These are phyloP conservation scores for Oscheius onirici DNA, from an alignment of 2,888 invertebrate genomes.

Conservation along the genomic window DNA sequence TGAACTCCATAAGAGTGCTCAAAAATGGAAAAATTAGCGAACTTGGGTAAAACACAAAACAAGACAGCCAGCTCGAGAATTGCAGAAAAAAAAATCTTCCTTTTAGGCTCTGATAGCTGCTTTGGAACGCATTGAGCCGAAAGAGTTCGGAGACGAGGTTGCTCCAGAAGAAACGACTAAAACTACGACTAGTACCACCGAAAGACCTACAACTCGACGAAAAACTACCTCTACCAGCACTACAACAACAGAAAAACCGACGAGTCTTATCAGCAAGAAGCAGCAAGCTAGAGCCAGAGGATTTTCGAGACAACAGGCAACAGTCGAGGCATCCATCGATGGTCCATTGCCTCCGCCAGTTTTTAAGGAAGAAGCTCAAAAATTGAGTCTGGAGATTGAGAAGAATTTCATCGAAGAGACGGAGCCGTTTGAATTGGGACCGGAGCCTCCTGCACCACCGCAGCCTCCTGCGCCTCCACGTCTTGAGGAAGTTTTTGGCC, in stretches of 20 bases:
- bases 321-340: background rate
- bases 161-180: background rate
- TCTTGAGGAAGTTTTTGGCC: background rate
- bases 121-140: constrained; percentile 7
- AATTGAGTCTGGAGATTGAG: constrained; percentile 19
- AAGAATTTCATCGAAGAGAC: constrained; percentile 9
- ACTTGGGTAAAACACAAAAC: too few relatives aligned
- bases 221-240: constrained; percentile 2
- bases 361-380: background rate
- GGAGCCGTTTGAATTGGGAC: background rate
- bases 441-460: background rate
- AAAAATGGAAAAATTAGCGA: too few relatives aligned
- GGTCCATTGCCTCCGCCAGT: background rate
- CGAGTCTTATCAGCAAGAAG: background rate
- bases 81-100: background rate
- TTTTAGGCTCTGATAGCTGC: constrained; percentile 22
- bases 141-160: background rate
- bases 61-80: background rate
- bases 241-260: background rate
- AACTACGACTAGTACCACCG: background rate
- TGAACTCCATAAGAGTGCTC: too few relatives aligned
- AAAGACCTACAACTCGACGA: background rate
- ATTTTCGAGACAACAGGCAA: background rate
- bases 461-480: background rate
- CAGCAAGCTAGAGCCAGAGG: background rate